Base-by-base conservation (phyloP, 2,797 vertebrate genomes). In the Silurus lanzhouensis region DNA sequence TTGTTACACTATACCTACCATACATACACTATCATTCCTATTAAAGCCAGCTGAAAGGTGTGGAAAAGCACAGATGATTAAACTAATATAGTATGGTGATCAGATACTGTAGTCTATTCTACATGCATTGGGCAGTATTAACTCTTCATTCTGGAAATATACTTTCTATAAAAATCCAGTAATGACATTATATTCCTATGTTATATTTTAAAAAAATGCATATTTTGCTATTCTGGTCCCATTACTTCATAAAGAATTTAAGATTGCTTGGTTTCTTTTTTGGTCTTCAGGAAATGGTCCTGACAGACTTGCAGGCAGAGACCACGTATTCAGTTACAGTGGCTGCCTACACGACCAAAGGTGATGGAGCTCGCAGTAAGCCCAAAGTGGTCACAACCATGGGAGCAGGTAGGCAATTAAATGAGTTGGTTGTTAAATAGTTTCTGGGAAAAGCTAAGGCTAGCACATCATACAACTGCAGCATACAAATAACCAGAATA, bases 281-380 rank as follows among this genome's bases (percentile, higher is more conserved):
- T 22, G 9, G 60, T 72, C 89, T 90, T 88, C 93, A 99, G 98
- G 98, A 99, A 95, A 98, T 99, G 97, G 93, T 97, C 91, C 96
- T 99, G 93, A 93, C 96, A 91, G 98, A 97, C 84, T 95, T 99
- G 88, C 96, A 96, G 90, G 97, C 98, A 91, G 98, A 99, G 93
- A 98, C 97, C 46, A 97, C 96, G 1, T 99, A 99, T 86, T 98
- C 98, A 13, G 96, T 99, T 74, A 98, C 98, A 0, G 98, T 99
- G 86, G 97, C 97, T 86, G 98, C 98, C 87, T 99, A 99, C 84
- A 99, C 98, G 22, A 99, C 98, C 9, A 99, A 99, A 94, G 98
- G 98, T 38, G 98, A 99, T 0, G 98, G 98, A 83, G 98, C 98
- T 82, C 97, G 98, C 90, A 99, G 98, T 96, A 99, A 99, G 91